phyloP scores from a whole-genome alignment of 30 jellyfish, hydroid and myxozoan genomes.

The Aurelia aurita region DNA sequence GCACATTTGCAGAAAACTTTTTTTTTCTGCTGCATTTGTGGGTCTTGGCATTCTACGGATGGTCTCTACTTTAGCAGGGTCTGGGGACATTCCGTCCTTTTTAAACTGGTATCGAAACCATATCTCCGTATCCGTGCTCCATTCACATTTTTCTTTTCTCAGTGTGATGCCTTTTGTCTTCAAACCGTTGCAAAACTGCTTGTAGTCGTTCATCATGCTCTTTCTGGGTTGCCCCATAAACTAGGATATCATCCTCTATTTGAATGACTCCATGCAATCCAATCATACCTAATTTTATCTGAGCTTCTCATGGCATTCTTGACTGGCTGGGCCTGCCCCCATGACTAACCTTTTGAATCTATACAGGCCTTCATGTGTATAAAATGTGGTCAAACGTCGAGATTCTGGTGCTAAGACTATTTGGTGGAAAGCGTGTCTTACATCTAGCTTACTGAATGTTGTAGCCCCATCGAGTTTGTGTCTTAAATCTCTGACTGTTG shows the following conservation, averaged over 20 bases:
- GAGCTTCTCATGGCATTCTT: conserved; percentile 44
- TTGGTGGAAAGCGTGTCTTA: conserved; percentile 26
- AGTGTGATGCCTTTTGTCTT: conserved; percentile 13
- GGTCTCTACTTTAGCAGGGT: conserved; percentile 32
- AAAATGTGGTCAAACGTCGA: conserved; percentile 8
- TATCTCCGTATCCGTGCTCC: conserved; percentile 6
- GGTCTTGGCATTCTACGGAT: conserved; percentile 1
- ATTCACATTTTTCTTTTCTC: conserved; percentile 20
- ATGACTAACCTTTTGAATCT: conserved; percentile 38
- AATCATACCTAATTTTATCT: conserved; percentile 13
- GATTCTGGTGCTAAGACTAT: conserved; percentile 37
- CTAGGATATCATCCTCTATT: conserved; percentile 31
- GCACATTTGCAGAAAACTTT: conserved; percentile 51
- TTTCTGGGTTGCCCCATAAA: conserved; percentile 17
- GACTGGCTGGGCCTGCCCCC: conserved; percentile 64
- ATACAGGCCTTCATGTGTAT: conserved; percentile 40
- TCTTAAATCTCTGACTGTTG: conserved; percentile 30
- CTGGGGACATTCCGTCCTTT: conserved; percentile 45
- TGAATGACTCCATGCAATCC: conserved; percentile 22
- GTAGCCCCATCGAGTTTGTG: conserved; percentile 44
- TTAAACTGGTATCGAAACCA: conserved; percentile 13
- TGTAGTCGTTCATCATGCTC: conserved; percentile 8
- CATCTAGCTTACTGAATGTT: conserved; percentile 11
- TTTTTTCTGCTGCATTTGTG: conserved; percentile 3
- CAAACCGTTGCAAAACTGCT: conserved; percentile 24